Evolutionary conservation across 2,113 vertebrate species (phyloP).

Genomic region (Macquaria australasica): DNA sequence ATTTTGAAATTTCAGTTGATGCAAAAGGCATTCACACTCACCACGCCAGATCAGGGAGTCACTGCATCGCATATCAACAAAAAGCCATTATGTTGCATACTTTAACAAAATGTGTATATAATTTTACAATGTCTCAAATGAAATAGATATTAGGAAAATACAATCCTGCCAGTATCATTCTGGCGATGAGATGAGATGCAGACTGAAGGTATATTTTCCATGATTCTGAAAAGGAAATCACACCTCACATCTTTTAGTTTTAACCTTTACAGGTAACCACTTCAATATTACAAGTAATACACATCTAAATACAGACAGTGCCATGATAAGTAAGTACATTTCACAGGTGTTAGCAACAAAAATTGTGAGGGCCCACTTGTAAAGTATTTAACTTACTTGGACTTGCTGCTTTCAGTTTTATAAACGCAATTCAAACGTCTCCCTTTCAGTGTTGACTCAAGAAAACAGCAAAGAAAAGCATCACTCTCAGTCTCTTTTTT

Average conservation of each 20-base stretch:
- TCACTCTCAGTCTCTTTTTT: slow-evolving; percentile 6
- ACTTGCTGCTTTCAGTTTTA: background rate
- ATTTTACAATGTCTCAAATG: background rate
- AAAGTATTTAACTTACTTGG: slow-evolving; percentile 25
- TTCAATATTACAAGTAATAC: background rate
- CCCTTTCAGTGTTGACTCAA: background rate
- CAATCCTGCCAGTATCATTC: background rate
- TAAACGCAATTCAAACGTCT: background rate
- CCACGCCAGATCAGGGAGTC: background rate
- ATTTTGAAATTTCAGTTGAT: background rate
- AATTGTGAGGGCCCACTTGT: background rate
- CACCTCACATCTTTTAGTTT: background rate
- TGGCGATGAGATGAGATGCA: background rate
- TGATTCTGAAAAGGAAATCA: background rate
- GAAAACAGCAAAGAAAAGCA: background rate
- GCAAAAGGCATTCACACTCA: background rate
- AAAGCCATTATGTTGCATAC: background rate
- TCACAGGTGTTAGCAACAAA: background rate
- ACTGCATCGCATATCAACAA: background rate
- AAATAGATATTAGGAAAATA: background rate
- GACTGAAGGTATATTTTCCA: background rate
- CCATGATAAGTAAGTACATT: background rate
- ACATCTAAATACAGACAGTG: background rate
- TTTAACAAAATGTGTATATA: background rate
- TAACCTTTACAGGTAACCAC: background rate